A percentile compares a stretch with the other conserved stretches of the same genome.
phyloP scores from a whole-genome alignment of 1,140 invertebrate species.

The Trinorchestia longiramus region DNA sequence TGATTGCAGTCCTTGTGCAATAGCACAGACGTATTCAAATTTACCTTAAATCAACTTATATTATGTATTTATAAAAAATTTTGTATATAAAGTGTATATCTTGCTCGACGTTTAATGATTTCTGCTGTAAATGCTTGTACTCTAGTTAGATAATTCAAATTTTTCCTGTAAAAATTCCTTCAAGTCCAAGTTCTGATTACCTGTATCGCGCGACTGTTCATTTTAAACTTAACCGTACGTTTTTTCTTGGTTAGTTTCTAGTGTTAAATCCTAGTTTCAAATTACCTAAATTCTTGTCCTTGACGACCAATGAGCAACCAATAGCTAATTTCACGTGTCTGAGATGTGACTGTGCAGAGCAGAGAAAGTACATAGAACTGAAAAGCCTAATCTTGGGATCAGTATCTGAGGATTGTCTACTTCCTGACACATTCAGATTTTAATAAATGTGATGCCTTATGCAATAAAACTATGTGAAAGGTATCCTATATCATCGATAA shows the following conservation, averaged over 20 bases:
- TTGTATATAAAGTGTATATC: neutral
- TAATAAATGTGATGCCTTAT: neutral
- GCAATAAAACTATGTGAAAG: neutral
- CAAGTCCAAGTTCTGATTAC: neutral
- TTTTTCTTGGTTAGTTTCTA: neutral
- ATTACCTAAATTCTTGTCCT: neutral
- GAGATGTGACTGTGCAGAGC: neutral
- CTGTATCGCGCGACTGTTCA: neutral
- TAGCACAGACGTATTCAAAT: neutral
- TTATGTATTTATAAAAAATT: neutral
- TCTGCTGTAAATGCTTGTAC: neutral
- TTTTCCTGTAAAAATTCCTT: neutral
- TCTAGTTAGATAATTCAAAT: neutral
- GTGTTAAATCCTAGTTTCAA: neutral
- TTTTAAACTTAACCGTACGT: neutral
- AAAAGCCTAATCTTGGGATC: neutral
- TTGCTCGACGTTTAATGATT: neutral
- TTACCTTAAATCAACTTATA: neutral
- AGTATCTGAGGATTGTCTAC: neutral
- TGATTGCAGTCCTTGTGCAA: neutral
- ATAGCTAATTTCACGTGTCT: neutral
- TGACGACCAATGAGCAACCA: neutral
- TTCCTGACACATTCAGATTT: neutral
- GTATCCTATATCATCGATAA: neutral
- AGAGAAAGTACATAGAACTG: neutral